Base-by-base conservation (phyloP, 2,113 vertebrate species). In the Alaudala cheleensis region DNA sequence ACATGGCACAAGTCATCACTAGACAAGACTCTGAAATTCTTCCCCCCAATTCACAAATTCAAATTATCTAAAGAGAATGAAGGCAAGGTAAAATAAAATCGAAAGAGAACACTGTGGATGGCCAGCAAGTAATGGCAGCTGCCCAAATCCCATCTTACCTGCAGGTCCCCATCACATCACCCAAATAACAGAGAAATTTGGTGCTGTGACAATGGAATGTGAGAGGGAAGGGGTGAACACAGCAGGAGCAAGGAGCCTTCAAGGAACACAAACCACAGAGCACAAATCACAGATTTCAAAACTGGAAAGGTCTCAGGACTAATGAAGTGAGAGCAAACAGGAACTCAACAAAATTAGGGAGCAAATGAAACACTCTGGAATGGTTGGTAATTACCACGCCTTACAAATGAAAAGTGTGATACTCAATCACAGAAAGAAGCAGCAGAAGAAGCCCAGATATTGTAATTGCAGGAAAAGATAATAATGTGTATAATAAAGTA, bases 381-480 rank as follows among this genome's bases (percentile, higher is more conserved):
- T 28, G 80, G 76, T 3, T 86, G 66, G 72, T 86, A 95, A 96
- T 89, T 96, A 88, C 16, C 72, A 67, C 3, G 51, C 57, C 60
- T 90, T 64, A n/a, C 81, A 85, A 92, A 88, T 28, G 50, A 79
- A 71, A 66, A 70, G 71, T 25, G 37, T n/a, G 83, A 91, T 79
- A 54, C 42, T 81, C 85, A 73, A 29, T 77, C 79, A 88, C 62
- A 77, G 76, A 73, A 87, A 91, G 16, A 86, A 90, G 88, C 40
- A 76, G 42, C 61, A 91, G 53, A 74, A 86, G 50, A 34, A 94
- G 84, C 79, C 51, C 65, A 11, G 8, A 76, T 89, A 88, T 39
- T 81, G 89, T 89, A 94, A 93, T 66, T 94, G 80, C 51, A 92
- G 76, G 80, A 81, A 76, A 86, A 78, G 50, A 91, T 71, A 97